Base-by-base conservation (phyloP, 2,113 vertebrate species). In the Oriolus oriolus region DNA sequence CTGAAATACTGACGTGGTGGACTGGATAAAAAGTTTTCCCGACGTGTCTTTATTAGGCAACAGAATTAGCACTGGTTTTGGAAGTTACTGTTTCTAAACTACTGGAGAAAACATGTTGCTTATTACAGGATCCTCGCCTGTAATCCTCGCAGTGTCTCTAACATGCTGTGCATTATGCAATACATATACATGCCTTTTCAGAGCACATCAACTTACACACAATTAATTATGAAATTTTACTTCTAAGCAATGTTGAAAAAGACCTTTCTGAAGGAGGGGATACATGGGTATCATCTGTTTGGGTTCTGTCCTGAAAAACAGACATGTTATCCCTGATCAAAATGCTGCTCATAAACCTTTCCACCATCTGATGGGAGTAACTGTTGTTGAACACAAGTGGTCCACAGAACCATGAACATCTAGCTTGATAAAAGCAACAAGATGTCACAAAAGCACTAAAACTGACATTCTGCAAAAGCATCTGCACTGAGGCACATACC, bases 391-490 rank as follows among this genome's bases (percentile, higher is more conserved):
- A 63, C 63, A 57, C 47, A 89, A 90, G 69, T 41, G 53, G 65
- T 83, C 65, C 70, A 84, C 74, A 89, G 86, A 93, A 26, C 52
- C 52, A 70, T 2, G 39, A 93, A 84, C 12, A 87, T 85, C 81
- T 68, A 89, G 44, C 56, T 73, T 90, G 37, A 71, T 92, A 92
- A 96, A 92, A 94, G 86, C 41, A 93, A 64, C 28, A 92, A 66
- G 73, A 92, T 84, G 65, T 68, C 86, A 95, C 68, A 90, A 84
- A 87, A 71, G 26, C 60, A 78, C 52, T 89, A 73, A 96, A 94
- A 42, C 16, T 60, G 63, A 39, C 83, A 75, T 90, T 87, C 68
- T 84, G 57, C 61, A 90, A 82, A 60, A 3, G 31, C 68, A 64
- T 68, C 88, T 90, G 73, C 41, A 44, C 27, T 78, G 33, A 31